A percentile compares a stretch with the other conserved stretches of the same genome.
phyloP scores from a whole-genome alignment of 2,113 vertebrate genomes.

The Lepus timidus region DNA sequence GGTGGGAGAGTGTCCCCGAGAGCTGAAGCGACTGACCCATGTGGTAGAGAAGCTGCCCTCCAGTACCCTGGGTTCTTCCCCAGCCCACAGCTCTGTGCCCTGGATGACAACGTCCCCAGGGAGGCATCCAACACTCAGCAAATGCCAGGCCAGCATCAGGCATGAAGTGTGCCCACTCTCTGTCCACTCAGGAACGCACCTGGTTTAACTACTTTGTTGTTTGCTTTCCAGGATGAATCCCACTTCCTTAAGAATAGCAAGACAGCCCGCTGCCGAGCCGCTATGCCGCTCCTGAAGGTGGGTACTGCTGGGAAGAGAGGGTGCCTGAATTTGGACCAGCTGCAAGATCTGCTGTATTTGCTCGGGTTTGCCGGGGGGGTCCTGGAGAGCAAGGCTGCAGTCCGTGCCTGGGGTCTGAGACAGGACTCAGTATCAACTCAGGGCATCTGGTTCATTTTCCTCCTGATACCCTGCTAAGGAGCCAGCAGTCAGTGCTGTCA shows the following conservation, averaged over 20 bases:
- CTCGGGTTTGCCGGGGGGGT: neutral
- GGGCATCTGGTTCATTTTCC: neutral
- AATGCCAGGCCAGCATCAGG: fast-evolving
- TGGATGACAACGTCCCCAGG: neutral
- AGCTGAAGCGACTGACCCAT: neutral
- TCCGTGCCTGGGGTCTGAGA: neutral
- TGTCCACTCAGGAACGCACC: neutral
- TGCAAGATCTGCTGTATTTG: fast-evolving
- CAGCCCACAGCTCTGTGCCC: neutral
- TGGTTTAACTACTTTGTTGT: slow-evolving; percentile 52
- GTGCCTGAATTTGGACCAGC: fast-evolving
- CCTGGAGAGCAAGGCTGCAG: neutral
- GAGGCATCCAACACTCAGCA: neutral
- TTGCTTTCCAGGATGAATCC: slow-evolving; percentile 94
- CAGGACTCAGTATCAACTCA: fast-evolving
- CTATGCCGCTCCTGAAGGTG: slow-evolving; percentile 96
- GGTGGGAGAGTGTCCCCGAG: neutral
- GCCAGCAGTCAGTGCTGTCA: fast-evolving
- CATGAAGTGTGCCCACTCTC: neutral
- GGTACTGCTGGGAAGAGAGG: neutral
- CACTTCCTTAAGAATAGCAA: slow-evolving; percentile 98
- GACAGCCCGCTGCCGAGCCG: slow-evolving; percentile 95
- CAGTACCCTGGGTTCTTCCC: neutral
- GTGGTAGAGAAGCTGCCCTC: neutral
- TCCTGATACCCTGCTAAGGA: neutral